A percentile compares a stretch with the other conserved stretches of the same genome.
These are phyloP conservation scores for Hydropsyche betteni DNA, from an alignment of 2,888 invertebrate genomes.

Conservation along the genomic window DNA sequence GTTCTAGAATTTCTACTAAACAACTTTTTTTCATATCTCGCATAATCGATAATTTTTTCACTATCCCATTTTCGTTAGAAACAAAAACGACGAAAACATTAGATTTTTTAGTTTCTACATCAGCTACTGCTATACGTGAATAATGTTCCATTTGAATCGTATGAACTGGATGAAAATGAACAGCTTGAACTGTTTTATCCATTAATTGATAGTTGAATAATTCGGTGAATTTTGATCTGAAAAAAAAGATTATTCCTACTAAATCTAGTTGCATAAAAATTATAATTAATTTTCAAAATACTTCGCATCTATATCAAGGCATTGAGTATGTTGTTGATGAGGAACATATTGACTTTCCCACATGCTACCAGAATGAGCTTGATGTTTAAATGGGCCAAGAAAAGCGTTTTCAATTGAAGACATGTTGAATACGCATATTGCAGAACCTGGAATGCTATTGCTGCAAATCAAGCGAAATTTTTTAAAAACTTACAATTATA, in stretches of 20 bases:
- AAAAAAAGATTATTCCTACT: too few relatives aligned
- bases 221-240: conserved; percentile 61
- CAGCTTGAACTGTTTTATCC: conserved; percentile 85
- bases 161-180: conserved; percentile 75
- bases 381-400: conserved; percentile 86
- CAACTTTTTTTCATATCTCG: conserved; percentile 78
- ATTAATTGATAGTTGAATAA: conserved; percentile 84
- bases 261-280: not conserved
- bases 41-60: conserved; percentile 83
- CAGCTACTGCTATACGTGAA: conserved; percentile 84
- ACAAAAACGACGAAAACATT: conserved; percentile 82
- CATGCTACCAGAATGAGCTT: conserved; percentile 76
- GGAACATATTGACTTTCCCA: conserved; percentile 76
- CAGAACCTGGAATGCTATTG: conserved; percentile 89
- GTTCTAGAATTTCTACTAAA: conserved; percentile 84
- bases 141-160: conserved; percentile 76
- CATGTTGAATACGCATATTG: conserved; percentile 90
- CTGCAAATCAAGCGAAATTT: conserved; percentile 57
- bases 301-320: not conserved
- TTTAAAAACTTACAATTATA: not conserved
- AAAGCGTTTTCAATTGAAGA: conserved; percentile 82
- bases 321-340: conserved; percentile 62
- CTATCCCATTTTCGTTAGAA: conserved; percentile 76
- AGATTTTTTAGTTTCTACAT: conserved; percentile 76
- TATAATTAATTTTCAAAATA: not conserved